Conservation (phyloP, 2,113 vertebrate genomes). For the Chascanopsetta lugubris region DNA sequence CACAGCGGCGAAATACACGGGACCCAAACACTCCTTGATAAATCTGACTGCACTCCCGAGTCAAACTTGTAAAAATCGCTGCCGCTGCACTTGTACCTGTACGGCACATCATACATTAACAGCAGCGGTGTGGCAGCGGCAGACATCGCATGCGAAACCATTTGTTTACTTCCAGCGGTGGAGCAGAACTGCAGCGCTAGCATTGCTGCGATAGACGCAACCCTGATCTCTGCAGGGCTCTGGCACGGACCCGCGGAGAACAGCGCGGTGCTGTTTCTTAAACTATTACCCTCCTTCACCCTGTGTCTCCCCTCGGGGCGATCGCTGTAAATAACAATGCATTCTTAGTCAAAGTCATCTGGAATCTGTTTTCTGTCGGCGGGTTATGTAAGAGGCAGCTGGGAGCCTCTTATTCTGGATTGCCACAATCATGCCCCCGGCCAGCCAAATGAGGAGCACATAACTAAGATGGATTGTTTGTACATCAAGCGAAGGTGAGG, state of each 20-base stretch:
- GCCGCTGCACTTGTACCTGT: neutral
- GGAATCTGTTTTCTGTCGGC: conserved; percentile 39
- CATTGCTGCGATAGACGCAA: conserved; percentile 10
- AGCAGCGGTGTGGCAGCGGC: conserved; percentile 3
- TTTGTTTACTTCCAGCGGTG: conserved; percentile 23
- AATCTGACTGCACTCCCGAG: no score
- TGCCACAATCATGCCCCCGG: conserved; percentile 47
- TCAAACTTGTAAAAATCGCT: no score
- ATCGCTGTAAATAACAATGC: conserved; percentile 66
- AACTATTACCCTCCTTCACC: conserved; percentile 62
- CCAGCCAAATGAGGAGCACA: conserved; percentile 17
- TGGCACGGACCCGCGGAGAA: neutral
- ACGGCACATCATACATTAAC: neutral
- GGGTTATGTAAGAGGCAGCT: conserved; percentile 53
- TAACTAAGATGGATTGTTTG: neutral
- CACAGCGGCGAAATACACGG: no score
- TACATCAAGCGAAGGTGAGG: conserved; percentile 25
- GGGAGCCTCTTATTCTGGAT: conserved; percentile 54
- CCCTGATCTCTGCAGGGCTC: conserved; percentile 32
- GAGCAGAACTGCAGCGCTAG: conserved; percentile 16
- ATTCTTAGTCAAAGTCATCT: conserved; percentile 52
- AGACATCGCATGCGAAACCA: neutral
- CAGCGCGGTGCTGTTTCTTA: conserved; percentile 16
- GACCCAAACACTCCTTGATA: no score
- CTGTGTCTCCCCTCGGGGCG: conserved; percentile 26